A percentile compares a stretch with the other conserved stretches of the same genome.
phyloP scores from a whole-genome alignment of 1,140 invertebrate species.

The Popillia japonica region DNA sequence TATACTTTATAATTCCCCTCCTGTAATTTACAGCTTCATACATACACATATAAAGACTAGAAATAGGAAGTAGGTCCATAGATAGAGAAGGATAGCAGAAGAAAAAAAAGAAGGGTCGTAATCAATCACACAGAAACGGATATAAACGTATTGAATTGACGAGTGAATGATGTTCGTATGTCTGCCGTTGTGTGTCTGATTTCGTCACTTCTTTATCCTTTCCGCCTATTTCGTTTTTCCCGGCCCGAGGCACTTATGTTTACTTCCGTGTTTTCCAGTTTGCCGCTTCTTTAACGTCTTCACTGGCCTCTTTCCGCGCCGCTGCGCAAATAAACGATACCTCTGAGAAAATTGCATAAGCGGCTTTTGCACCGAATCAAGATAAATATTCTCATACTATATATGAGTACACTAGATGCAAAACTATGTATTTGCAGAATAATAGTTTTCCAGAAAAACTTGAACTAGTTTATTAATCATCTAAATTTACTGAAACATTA shows the following conservation, averaged over 20 bases:
- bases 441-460: too few species aligned
- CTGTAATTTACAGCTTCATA: neutral
- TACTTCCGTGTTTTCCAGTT: slow-evolving; percentile 18
- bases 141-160: slow-evolving; percentile 18
- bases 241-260: slow-evolving; percentile 7
- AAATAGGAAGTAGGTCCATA: neutral
- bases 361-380: neutral
- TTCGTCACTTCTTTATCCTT: slow-evolving; percentile 18
- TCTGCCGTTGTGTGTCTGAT: neutral
- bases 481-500: too few species aligned
- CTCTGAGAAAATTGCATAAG: slow-evolving; percentile 6
- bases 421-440: too few species aligned
- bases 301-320: neutral
- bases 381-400: too few species aligned
- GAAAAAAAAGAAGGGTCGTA: neutral
- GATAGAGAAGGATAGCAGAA: too few species aligned
- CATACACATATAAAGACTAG: neutral
- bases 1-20: neutral
- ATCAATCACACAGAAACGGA: slow-evolving; percentile 10
- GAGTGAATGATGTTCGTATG: slow-evolving; percentile 10
- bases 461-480: too few species aligned
- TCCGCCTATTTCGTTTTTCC: neutral
- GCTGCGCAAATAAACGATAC: slow-evolving; percentile 4
- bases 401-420: too few species aligned
- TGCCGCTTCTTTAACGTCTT: slow-evolving; percentile 13